Evolutionary conservation across 2,113 vertebrate genomes (phyloP).

Genomic region (Larimichthys crocea): DNA sequence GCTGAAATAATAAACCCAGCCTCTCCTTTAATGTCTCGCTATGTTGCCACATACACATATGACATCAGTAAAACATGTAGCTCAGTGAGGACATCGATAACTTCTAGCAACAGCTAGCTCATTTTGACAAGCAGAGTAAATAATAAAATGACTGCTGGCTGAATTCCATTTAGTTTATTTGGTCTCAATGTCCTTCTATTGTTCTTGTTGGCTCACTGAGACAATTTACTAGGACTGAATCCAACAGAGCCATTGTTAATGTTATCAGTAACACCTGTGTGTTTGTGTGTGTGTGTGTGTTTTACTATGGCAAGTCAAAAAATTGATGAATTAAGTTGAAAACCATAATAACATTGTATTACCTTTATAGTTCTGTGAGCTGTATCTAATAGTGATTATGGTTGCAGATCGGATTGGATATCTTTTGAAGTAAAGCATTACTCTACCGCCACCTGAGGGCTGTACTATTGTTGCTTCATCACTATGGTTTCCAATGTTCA

Average conservation of each 20-base stretch:
- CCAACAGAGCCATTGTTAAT: background rate
- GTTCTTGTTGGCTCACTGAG: background rate
- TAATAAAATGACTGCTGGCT: background rate
- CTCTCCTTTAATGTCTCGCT: background rate
- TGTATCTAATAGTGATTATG: background rate
- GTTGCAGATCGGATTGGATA: background rate
- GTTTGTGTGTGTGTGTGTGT: no score
- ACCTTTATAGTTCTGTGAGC: background rate
- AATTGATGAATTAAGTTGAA: background rate
- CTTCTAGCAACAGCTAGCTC: background rate
- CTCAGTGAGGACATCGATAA: background rate
- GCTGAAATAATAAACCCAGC: background rate
- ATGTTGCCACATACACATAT: background rate
- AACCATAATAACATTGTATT: background rate
- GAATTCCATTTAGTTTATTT: background rate
- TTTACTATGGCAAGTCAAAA: no score
- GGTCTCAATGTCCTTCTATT: background rate
- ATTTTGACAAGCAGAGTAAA: background rate
- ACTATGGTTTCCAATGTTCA: background rate
- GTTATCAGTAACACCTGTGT: no score
- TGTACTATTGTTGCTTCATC: background rate
- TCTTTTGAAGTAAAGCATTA: background rate
- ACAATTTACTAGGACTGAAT: background rate
- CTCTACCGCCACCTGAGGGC: background rate
- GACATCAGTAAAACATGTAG: background rate